phyloP scores from a whole-genome alignment of 2,888 invertebrate genomes.

The Rhamnusium bicolor region DNA sequence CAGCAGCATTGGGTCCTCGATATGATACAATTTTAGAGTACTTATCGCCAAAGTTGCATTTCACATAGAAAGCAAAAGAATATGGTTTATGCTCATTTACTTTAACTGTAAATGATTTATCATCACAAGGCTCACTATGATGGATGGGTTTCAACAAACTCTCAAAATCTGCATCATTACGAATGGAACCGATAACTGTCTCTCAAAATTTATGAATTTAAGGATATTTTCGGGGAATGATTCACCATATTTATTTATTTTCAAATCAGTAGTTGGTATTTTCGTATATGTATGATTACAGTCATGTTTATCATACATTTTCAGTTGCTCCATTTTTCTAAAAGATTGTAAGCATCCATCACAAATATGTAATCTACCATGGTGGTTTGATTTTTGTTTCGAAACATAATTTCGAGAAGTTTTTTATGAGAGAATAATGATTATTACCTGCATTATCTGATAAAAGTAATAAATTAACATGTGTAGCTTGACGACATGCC shows the following conservation, averaged over 20 bases:
- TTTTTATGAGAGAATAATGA: slow-evolving; percentile 3
- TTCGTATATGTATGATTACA: slow-evolving; percentile 14
- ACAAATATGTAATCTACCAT: not conserved
- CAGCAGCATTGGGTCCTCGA: slow-evolving; percentile 1
- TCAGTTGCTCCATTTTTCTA: not conserved
- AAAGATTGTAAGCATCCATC: slow-evolving; percentile 20
- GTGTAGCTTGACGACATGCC: slow-evolving; percentile 7
- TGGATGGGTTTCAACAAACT: not conserved
- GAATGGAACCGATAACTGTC: not conserved
- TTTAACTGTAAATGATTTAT: too few species aligned
- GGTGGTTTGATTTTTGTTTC: slow-evolving; percentile 12
- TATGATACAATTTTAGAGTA: slow-evolving; percentile 1
- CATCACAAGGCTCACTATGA: too few species aligned
- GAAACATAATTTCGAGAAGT: slow-evolving; percentile 5
- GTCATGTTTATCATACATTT: slow-evolving; percentile 11
- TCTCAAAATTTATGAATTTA: slow-evolving; percentile 17
- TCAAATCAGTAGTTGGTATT: slow-evolving; percentile 11
- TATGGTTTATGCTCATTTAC: too few species aligned
- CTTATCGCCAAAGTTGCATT: too few species aligned
- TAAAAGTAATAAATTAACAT: slow-evolving; percentile 2
- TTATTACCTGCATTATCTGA: slow-evolving; percentile 3
- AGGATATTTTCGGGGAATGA: slow-evolving; percentile 9
- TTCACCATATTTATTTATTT: slow-evolving; percentile 22
- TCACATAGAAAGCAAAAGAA: too few species aligned
- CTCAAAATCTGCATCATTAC: not conserved